A percentile compares a stretch with the other conserved stretches of the same genome.
phyloP scores from a whole-genome alignment of 2,888 invertebrate genomes.

The Archips xylosteana region DNA sequence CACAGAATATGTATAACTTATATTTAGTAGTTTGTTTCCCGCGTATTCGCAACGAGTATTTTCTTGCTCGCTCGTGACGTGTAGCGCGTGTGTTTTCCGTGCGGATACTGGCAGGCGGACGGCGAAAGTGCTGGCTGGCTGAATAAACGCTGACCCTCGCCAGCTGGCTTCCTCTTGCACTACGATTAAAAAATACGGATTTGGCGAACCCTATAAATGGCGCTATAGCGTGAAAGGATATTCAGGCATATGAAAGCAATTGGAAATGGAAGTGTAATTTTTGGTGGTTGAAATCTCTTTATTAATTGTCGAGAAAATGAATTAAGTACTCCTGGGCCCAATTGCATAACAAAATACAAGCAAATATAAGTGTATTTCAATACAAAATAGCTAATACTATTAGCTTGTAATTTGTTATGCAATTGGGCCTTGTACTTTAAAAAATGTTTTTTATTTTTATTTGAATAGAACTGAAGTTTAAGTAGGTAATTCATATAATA shows the following conservation, averaged over 20 bases:
- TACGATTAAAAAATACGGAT: conserved; percentile 9
- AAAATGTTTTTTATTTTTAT: no score
- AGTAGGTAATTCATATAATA: no score
- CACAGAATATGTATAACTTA: conserved; percentile 38
- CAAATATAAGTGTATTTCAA: no score
- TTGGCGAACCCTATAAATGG: background rate
- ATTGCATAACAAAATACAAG: no score
- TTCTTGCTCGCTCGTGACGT: conserved; percentile 53
- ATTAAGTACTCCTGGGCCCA: no score
- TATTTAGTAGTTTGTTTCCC: conserved; percentile 26
- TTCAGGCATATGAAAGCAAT: background rate
- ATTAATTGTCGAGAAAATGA: no score
- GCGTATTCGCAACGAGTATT: conserved; percentile 27
- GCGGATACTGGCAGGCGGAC: conserved; percentile 70
- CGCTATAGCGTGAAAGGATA: background rate
- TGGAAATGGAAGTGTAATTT: no score
- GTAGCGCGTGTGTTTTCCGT: conserved; percentile 60
- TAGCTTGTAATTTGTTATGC: no score
- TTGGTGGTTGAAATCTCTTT: no score
- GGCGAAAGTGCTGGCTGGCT: conserved; percentile 71
- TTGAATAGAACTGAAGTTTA: no score
- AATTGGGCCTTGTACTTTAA: no score
- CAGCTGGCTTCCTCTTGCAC: conserved; percentile 37
- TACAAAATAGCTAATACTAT: no score
- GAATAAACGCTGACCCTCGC: conserved; percentile 53